Conservation (phyloP, 2,113 vertebrate species). For the Daphoenositta chrysoptera region DNA sequence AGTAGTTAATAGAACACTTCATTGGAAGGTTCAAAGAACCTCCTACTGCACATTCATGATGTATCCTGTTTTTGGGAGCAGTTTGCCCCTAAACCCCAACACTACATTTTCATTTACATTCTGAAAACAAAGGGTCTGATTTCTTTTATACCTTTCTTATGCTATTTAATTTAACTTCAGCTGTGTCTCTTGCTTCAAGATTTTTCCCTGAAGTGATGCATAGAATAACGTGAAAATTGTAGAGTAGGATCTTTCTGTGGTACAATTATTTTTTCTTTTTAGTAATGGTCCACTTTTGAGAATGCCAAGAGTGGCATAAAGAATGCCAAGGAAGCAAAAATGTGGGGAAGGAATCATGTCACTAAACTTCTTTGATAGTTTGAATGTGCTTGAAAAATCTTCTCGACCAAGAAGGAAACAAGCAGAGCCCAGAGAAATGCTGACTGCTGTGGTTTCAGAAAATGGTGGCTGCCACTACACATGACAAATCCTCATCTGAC, state of each 20-base stretch:
- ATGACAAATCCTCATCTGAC: not conserved
- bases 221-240: constrained; percentile 8
- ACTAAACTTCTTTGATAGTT: not conserved
- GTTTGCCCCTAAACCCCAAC: not conserved
- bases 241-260: not conserved
- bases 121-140: not conserved
- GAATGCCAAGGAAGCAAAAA: not conserved
- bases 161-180: not conserved
- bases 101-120: not conserved
- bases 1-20: not conserved
- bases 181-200: not conserved
- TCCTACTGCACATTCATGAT: not conserved
- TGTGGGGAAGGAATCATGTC: not conserved
- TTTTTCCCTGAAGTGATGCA: not conserved
- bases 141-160: not conserved
- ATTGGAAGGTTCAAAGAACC: not conserved
- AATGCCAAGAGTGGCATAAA: not conserved
- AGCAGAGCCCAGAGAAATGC: not conserved
- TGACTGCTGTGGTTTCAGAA: not conserved
- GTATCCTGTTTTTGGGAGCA: not conserved
- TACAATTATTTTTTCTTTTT: not conserved
- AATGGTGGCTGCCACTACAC: not conserved
- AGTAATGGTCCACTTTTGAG: not conserved
- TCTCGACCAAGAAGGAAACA: not conserved
- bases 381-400: not conserved